phyloP scores from a whole-genome alignment of 2,113 vertebrate species.

The Gallinago undulata region DNA sequence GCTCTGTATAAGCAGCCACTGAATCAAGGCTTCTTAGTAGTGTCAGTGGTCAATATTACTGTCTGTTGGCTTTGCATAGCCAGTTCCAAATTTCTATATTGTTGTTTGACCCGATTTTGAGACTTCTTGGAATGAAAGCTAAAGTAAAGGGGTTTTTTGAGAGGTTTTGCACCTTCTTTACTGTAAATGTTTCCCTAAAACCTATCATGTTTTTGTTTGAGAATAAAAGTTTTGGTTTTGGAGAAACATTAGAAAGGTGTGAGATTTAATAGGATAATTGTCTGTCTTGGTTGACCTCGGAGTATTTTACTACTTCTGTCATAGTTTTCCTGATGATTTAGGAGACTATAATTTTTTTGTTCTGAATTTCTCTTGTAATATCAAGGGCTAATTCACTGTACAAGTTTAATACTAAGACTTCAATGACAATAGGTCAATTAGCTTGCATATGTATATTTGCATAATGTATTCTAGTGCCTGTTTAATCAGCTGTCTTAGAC shows the following conservation, averaged over 20 bases:
- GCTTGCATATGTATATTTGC: not conserved
- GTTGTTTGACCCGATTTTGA: slow-evolving; percentile 8
- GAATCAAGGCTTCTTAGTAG: not conserved
- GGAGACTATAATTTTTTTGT: not conserved
- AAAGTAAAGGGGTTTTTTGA: not conserved
- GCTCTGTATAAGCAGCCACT: not conserved
- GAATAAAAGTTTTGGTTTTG: not conserved
- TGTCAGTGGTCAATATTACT: not conserved
- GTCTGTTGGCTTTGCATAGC: not conserved
- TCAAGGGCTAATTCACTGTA: not conserved
- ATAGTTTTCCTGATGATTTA: not conserved
- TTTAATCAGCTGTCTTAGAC: not conserved
- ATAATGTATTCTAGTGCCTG: not conserved
- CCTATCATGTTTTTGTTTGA: not conserved
- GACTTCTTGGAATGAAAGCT: not conserved
- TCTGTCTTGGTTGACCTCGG: not conserved
- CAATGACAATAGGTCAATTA: not conserved
- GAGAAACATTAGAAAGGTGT: not conserved
- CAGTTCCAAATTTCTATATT: not conserved
- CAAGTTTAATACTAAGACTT: not conserved
- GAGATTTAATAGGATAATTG: not conserved
- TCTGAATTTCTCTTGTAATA: not conserved
- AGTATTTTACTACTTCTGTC: not conserved
- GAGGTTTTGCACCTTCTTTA: not conserved
- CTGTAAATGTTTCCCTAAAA: not conserved